Evolutionary conservation across 2,797 vertebrate species (phyloP), one percentile per base, ranked within the genome.

Genomic region (Ptychobarbus kaznakovi): DNA sequence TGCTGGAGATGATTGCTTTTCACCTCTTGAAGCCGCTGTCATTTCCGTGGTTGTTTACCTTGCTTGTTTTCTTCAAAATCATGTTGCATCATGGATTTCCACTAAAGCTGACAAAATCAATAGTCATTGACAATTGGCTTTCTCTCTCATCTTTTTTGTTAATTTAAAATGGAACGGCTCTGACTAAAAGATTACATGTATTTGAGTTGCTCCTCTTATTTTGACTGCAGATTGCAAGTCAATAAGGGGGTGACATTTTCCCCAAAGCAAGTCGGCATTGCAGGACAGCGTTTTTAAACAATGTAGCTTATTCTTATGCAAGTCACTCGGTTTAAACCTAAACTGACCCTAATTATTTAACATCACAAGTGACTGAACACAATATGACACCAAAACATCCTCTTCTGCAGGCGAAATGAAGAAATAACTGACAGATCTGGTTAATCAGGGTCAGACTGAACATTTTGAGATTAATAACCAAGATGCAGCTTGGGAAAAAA

Each of bases 11-110:
- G 85, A 80, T 91, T 89, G 86, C 38, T 88, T 89, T 91, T 87
- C 86, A 84, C 76, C 82, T 56, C n/a, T 90, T 82, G 81, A 93
- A 89, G 89, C 92, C 92, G 42, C 78, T 51, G 56, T 93, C 90
- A 92, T 90, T 82, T 90, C 90, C 85, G 83, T 87, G 86, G 90
- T 66, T 92, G 91, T 93, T 91, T 92, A 94, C 93, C 93, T 93
- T 32, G 32, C 32, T 32, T 32, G 32, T 32, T 32, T 32, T 94
- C 92, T 90, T 89, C 70, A 85, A 73, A 83, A 90, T 65, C 85
- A 74, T 58, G 79, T 87, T 79, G 82, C 53, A 63, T 73, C 79
- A 32, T 68, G 44, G 83, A 85, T 85, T 88, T 83, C 16, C 68
- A 28, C 72, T 58, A 80, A 80, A 63, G 44, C 76, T 73, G 49